Conservation (phyloP, 1,140 invertebrate genomes). For the Nasonia longicornis region DNA sequence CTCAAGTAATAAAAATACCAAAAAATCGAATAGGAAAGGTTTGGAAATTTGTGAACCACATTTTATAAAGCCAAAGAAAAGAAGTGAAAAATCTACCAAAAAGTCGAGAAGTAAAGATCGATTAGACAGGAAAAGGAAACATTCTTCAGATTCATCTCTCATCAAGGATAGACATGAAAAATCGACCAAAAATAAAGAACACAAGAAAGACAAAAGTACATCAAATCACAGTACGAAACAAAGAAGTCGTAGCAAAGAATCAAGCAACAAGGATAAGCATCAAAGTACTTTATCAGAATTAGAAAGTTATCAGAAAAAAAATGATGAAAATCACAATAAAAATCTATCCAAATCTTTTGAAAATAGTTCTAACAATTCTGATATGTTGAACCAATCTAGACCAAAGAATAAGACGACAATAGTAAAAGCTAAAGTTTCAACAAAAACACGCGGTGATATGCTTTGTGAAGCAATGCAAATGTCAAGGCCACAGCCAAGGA, state of each 20-base stretch:
- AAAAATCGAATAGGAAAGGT: slow-evolving; percentile 20
- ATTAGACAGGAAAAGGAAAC: not conserved
- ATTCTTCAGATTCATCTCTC: slow-evolving; percentile 2
- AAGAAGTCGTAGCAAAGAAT: not conserved
- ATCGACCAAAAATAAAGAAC: slow-evolving; percentile 19
- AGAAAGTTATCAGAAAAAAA: not conserved
- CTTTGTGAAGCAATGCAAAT: slow-evolving; percentile 43
- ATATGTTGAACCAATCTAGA: not conserved
- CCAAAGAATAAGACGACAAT: slow-evolving; percentile 25
- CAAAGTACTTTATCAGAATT: slow-evolving; percentile 31
- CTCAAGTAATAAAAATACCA: not conserved
- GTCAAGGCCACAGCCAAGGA: slow-evolving; percentile 19
- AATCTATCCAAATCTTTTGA: slow-evolving; percentile 1
- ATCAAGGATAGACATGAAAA: not conserved
- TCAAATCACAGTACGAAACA: slow-evolving; percentile 16
- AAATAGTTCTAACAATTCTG: not conserved
- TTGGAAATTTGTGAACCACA: slow-evolving; percentile 41
- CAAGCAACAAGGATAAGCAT: slow-evolving; percentile 42
- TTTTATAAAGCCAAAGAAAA: slow-evolving; percentile 41
- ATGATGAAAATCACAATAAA: not conserved
- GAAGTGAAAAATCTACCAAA: not conserved
- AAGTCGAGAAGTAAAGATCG: slow-evolving; percentile 10
- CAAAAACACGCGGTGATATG: slow-evolving; percentile 39
- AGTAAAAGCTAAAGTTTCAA: slow-evolving; percentile 42
- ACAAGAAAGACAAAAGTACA: slow-evolving; percentile 45